Percentiles rank a stretch among this genome's conserved stretches.
Conservation (phyloP, 2,113 vertebrate genomes). For the Pyxicephalus adspersus region DNA sequence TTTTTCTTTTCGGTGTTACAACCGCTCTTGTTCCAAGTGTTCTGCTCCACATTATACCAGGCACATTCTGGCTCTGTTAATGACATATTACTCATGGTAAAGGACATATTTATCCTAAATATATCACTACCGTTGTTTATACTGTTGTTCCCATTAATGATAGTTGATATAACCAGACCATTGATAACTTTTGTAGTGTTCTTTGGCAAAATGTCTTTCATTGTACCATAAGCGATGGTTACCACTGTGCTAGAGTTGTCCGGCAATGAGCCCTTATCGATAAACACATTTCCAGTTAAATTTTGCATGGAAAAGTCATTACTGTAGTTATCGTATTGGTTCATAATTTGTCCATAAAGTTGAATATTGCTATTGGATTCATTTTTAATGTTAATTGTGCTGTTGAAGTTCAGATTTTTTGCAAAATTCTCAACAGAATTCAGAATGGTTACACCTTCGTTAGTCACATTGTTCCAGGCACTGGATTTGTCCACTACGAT, state of each 20-base stretch:
- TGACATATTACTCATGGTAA: constrained; percentile 59
- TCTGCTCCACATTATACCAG: constrained; percentile 71
- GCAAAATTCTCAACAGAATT: constrained; percentile 73
- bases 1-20: constrained; percentile 43
- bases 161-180: constrained; percentile 75
- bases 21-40: constrained; percentile 65
- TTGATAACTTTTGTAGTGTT: fast-evolving
- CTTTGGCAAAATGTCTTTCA: constrained; percentile 68
- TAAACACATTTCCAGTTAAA: constrained; percentile 62
- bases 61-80: constrained; percentile 67
- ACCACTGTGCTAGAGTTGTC: constrained; percentile 59
- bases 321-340: constrained; percentile 43
- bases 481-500: constrained; percentile 67
- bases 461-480: not conserved
- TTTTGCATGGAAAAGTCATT: constrained; percentile 62
- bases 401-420: constrained; percentile 11
- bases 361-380: constrained; percentile 62
- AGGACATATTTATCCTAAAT: constrained; percentile 69
- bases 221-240: constrained; percentile 71
- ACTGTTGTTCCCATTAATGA: constrained; percentile 57
- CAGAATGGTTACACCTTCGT: constrained; percentile 67
- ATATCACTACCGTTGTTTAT: not conserved
- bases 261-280: constrained; percentile 53
- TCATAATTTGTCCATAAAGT: constrained; percentile 57
- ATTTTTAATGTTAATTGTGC: constrained; percentile 33